Conservation (phyloP, 2,113 vertebrate genomes). For the Gymnocephalus cernua region DNA sequence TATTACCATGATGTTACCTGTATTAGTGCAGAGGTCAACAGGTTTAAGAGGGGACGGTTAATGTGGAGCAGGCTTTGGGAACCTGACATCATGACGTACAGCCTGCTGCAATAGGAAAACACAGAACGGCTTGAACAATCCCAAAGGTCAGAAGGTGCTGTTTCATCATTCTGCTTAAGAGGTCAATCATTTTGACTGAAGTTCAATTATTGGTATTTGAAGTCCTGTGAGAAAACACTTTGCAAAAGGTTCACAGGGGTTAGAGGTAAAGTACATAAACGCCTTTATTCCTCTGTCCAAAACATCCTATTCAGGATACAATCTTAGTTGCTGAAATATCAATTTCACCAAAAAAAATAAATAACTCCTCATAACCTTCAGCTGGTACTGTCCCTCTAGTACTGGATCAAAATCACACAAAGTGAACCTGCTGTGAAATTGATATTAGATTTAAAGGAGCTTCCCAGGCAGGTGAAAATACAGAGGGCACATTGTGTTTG, state of each 20-base stretch:
- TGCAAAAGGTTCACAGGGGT: constrained; percentile 37
- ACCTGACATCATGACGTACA: constrained; percentile 65
- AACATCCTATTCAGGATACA: constrained; percentile 19
- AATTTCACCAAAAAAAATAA: constrained; percentile 19
- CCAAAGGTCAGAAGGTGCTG: constrained; percentile 69
- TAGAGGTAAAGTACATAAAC: constrained; percentile 40
- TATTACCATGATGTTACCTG: constrained; percentile 58
- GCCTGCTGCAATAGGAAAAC: constrained; percentile 46
- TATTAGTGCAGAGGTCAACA: constrained; percentile 70
- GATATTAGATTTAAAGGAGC: constrained; percentile 51
- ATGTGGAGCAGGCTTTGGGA: constrained; percentile 22
- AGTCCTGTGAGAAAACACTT: constrained; percentile 53
- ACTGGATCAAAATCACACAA: constrained; percentile 36
- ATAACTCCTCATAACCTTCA: constrained; percentile 32
- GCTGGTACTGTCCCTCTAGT: constrained; percentile 24
- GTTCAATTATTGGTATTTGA: constrained; percentile 56
- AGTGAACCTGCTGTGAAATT: constrained; percentile 57
- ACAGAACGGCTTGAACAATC: constrained; percentile 43
- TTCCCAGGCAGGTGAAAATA: constrained; percentile 15
- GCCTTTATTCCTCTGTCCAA: constrained; percentile 28
- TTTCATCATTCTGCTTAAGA: constrained; percentile 66
- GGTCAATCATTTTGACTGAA: constrained; percentile 60
- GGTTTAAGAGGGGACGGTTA: constrained; percentile 64
- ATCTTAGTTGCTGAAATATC: constrained; percentile 28
- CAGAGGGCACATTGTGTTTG: constrained; percentile 63